These are phyloP conservation scores for Bedellia somnulentella DNA, from an alignment of 2,888 invertebrate genomes.

Conservation along the genomic window DNA sequence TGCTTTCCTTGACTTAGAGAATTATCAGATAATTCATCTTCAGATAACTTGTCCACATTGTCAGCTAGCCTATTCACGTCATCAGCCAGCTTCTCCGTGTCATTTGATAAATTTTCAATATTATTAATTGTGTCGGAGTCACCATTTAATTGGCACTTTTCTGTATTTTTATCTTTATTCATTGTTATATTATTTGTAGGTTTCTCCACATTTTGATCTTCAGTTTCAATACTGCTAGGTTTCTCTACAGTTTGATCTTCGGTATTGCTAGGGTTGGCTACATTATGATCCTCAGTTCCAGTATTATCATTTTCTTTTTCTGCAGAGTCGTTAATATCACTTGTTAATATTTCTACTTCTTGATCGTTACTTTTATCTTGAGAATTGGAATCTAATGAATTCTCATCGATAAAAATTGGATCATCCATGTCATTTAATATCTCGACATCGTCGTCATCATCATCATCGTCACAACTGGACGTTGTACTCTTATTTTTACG, in stretches of 20 bases:
- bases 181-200: neutral
- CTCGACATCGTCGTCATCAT: slow-evolving; percentile 44
- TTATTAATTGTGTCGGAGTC: slow-evolving; percentile 6
- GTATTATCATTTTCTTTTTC: slow-evolving; percentile 18
- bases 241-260: neutral
- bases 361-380: slow-evolving; percentile 19
- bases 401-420: slow-evolving; percentile 54
- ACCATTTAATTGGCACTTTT: slow-evolving; percentile 7
- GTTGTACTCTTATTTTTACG: slow-evolving; percentile 20
- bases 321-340: slow-evolving; percentile 53
- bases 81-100: too few species aligned
- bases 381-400: slow-evolving; percentile 41
- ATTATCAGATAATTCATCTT: slow-evolving; percentile 6
- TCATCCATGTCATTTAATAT: slow-evolving; percentile 38
- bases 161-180: slow-evolving; percentile 1
- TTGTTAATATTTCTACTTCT: slow-evolving; percentile 36
- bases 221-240: too few species aligned
- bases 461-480: slow-evolving; percentile 9
- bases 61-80: too few species aligned
- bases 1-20: slow-evolving; percentile 5
- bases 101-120: too few species aligned
- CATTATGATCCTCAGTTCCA: neutral
- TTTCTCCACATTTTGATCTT: too few species aligned
- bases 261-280: neutral
- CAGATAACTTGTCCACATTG: slow-evolving; percentile 1